Evolutionary conservation across 2,888 invertebrate genomes (phyloP).

Genomic region (Cylindroiulus punctatus): DNA sequence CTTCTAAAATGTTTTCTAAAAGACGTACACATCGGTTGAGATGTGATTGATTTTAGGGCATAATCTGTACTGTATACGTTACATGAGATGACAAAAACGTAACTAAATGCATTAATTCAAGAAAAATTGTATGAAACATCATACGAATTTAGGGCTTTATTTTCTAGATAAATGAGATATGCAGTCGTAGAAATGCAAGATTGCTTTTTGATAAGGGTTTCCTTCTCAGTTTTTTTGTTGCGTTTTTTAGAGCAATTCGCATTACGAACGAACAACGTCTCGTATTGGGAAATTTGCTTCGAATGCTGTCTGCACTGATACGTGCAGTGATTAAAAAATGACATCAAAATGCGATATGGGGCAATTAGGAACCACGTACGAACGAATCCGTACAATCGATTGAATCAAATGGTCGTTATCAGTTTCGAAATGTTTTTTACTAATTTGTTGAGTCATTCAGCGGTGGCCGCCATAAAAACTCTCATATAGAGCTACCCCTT

Average conservation of each 20-base stretch:
- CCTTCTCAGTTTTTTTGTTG: not conserved
- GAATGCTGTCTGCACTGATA: not conserved
- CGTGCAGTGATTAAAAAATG: not conserved
- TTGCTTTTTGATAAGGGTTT: slow-evolving; percentile 1
- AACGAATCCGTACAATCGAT: slow-evolving; percentile 3
- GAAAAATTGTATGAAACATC: too few relatives aligned
- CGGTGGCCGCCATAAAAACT: not conserved
- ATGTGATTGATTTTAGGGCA: too few relatives aligned
- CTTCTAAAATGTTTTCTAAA: too few relatives aligned
- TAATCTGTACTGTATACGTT: too few relatives aligned
- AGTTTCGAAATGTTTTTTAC: not conserved
- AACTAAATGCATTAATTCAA: too few relatives aligned
- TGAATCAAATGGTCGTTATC: not conserved
- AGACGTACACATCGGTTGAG: too few relatives aligned
- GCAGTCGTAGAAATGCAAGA: not conserved
- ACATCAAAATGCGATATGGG: not conserved
- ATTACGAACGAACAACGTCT: not conserved
- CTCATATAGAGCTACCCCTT: not conserved
- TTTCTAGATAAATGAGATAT: not conserved
- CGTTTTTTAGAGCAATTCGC: not conserved
- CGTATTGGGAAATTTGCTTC: not conserved
- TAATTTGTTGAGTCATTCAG: not conserved
- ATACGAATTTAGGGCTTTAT: too few relatives aligned
- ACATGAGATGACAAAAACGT: too few relatives aligned
- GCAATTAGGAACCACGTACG: not conserved